phyloP scores from a whole-genome alignment of 2,113 vertebrate genomes.

The Melanerpes formicivorus region DNA sequence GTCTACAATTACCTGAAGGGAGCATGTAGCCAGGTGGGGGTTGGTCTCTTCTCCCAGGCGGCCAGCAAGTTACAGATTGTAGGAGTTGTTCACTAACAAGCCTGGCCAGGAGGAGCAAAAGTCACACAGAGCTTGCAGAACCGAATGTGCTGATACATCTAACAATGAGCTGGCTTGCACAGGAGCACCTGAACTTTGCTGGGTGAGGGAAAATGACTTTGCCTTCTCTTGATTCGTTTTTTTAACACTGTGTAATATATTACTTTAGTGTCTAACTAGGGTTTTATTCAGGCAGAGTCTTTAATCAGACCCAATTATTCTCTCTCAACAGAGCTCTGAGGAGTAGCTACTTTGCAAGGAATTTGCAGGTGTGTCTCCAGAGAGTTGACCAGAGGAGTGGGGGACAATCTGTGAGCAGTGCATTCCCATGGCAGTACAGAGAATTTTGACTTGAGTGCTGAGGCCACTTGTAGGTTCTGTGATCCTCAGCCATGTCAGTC shows the following conservation, averaged over 20 bases:
- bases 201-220: slow-evolving; percentile 9
- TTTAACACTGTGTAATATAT: slow-evolving; percentile 39
- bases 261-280: slow-evolving; percentile 34
- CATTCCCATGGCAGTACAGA: background rate
- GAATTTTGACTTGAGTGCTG: background rate
- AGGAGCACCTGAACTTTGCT: background rate
- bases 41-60: too few relatives aligned
- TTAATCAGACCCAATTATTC: slow-evolving; percentile 33
- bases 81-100: slow-evolving; percentile 73
- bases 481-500: too few relatives aligned
- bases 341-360: background rate
- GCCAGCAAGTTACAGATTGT: slow-evolving; percentile 58
- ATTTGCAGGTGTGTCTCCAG: background rate
- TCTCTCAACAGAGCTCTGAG: background rate
- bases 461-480: background rate
- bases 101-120: slow-evolving; percentile 52
- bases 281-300: slow-evolving; percentile 18
- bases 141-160: slow-evolving; percentile 62
- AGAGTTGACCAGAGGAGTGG: background rate
- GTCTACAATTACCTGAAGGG: too few relatives aligned
- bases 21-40: too few relatives aligned
- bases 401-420: background rate
- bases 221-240: slow-evolving; percentile 39
- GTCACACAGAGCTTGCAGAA: slow-evolving; percentile 49
- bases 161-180: slow-evolving; percentile 27